Evolutionary conservation across 2,888 invertebrate genomes (phyloP), one percentile per base, ranked within the genome.

Genomic region (Drosophila tripunctata): DNA sequence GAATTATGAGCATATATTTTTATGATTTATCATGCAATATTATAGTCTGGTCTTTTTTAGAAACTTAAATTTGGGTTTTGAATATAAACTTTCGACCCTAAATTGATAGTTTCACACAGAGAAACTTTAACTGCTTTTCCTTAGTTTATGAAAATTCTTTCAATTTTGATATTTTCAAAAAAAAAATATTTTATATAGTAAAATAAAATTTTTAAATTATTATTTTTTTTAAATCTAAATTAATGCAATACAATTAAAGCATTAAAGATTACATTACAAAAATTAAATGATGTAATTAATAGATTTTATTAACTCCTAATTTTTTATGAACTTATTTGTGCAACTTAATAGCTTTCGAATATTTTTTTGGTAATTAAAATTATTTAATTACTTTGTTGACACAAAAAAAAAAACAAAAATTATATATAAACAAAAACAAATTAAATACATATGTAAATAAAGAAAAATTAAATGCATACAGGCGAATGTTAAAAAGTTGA

Each of bases 401-500:
- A 56, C 22, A 50, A 24, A 78, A 54, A 56, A 19, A 36, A 33
- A 47, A 30, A 35, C 35, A 66, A 67, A 52, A 63, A 21, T n/a
- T n/a, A n/a, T n/a, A n/a, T n/a, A n/a, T n/a, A n/a, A 33, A 52
- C 55, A 41, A 2, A 35, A 22, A 21, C 10, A 27, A 3, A 27
- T 27, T 10, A 1, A 3, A 2, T 27, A 27, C 27, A 27, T 27
- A n/a, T n/a, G n/a, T n/a, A 27, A 27, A 10, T 27, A 27, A 50
- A 15, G 17, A 24, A 54, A 48, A 58, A 57, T 67, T 55, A 38
- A 60, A 55, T 60, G 67, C 47, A 68, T 27, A 44, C 24, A 55
- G 30, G 38, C 57, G 57, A 73, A 66, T 67, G 67, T 51, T 60
- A 44, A 71, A 84, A 75, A 69, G 69, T 67, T 84, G 78, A 60